phyloP scores from a whole-genome alignment of 35 echinoderm and acorn worm genomes.

The Anneissia japonica region DNA sequence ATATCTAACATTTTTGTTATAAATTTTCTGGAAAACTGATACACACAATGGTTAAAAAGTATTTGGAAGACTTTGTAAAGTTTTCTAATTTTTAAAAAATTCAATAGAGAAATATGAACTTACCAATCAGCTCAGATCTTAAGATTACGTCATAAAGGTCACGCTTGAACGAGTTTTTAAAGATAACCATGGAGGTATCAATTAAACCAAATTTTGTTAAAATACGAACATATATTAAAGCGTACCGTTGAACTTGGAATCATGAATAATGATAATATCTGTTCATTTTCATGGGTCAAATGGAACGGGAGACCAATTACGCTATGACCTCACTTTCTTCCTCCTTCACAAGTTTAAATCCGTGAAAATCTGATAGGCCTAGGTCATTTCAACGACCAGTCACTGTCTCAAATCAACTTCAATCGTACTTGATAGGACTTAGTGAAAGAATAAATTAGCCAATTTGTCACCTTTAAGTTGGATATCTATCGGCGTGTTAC shows the following conservation, averaged over 20 bases:
- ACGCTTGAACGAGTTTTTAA: neutral
- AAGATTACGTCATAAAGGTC: neutral
- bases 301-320: neutral
- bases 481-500: no score
- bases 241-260: neutral
- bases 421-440: no score
- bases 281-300: neutral
- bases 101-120: neutral
- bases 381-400: neutral
- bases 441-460: neutral
- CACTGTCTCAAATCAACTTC: neutral
- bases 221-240: no score
- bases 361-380: neutral
- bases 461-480: no score
- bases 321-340: neutral
- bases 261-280: neutral
- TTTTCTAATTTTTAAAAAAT: neutral
- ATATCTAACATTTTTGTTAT: neutral
- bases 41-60: neutral
- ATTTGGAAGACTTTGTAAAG: no score
- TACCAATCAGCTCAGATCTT: neutral
- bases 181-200: no score
- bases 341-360: neutral
- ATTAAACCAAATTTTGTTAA: no score
- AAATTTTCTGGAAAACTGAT: neutral